Base-by-base conservation (phyloP, 1,140 invertebrate genomes). In the Liolophura sinensis region DNA sequence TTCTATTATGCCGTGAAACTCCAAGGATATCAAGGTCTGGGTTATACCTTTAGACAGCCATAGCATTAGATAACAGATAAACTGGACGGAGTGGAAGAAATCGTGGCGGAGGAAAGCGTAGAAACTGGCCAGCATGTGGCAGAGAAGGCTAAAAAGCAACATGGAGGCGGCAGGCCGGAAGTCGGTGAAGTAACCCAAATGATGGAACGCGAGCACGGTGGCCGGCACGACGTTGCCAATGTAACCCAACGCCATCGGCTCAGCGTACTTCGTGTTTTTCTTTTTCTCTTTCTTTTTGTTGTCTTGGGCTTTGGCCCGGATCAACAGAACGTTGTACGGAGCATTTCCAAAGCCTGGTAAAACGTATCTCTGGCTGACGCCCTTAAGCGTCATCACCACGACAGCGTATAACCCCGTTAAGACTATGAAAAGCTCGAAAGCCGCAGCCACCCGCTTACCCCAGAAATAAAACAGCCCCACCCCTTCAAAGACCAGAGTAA, bases 271-370 rank as follows among this genome's bases (percentile, higher is more conserved):
- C 1, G 77, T 75, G 62, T 75, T 73, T 62, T 78, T 78, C 64
- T 68, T 75, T n/a, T 69, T 71, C 60, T 78, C 77, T 48, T 74
- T 70, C 57, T 62, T 70, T 5, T 73, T 65, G 18, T 57, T 49
- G 18, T 64, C 51, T 12, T 56, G 67, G 4, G 67, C 67, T 20
- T 64, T 73, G 16, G 67, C 70, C 64, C 65, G 62, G 46, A 75
- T 71, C 0, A 78, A 68, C 0, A 78, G 67, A 22, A 74, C 73
- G 40, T 78, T 75, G 22, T 72, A 74, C 0, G 72, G 67, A 16
- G 77, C 77, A 54, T 78, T 78, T n/a, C 77, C 77, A 47, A 78
- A 74, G 0, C 77, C 77, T 1, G 77, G 77, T 31, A 78, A 69
- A 20, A 78, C 70, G 61, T 78, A 78, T 18, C 75, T 62, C 55